Conservation (phyloP, 1,140 invertebrate genomes). For the Luehdorfia chinensis region DNA sequence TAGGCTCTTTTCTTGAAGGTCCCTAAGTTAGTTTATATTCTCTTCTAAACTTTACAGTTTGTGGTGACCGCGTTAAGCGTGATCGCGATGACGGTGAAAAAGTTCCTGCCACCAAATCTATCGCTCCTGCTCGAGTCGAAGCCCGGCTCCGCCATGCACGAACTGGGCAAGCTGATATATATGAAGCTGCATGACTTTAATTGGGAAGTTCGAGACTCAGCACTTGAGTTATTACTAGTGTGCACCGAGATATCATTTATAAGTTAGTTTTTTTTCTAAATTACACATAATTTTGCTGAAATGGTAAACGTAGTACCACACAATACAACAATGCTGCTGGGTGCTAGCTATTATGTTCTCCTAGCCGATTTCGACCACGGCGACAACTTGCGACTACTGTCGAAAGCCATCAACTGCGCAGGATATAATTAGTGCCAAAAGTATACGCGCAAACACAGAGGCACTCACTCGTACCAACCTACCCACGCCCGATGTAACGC, state of each 20-base stretch:
- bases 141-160: slow-evolving; percentile 80
- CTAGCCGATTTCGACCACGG: too few species aligned
- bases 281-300: not conserved
- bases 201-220: slow-evolving; percentile 87
- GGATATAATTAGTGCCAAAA: too few species aligned
- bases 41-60: slow-evolving; percentile 72
- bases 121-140: slow-evolving; percentile 82
- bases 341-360: too few species aligned
- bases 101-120: slow-evolving; percentile 86
- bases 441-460: too few species aligned
- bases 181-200: slow-evolving; percentile 83
- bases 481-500: too few species aligned
- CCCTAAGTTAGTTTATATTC: too few species aligned
- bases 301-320: too few species aligned
- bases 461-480: too few species aligned
- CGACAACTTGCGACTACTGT: too few species aligned
- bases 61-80: slow-evolving; percentile 83
- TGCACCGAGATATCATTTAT: slow-evolving; percentile 82
- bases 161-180: slow-evolving; percentile 81
- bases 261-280: slow-evolving; percentile 76
- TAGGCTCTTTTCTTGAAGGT: too few species aligned
- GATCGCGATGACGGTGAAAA: slow-evolving; percentile 82
- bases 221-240: slow-evolving; percentile 83
- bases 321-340: too few species aligned
- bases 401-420: too few species aligned